phyloP scores from a whole-genome alignment of 1,140 invertebrate genomes.

The Meloidogyne exigua region DNA sequence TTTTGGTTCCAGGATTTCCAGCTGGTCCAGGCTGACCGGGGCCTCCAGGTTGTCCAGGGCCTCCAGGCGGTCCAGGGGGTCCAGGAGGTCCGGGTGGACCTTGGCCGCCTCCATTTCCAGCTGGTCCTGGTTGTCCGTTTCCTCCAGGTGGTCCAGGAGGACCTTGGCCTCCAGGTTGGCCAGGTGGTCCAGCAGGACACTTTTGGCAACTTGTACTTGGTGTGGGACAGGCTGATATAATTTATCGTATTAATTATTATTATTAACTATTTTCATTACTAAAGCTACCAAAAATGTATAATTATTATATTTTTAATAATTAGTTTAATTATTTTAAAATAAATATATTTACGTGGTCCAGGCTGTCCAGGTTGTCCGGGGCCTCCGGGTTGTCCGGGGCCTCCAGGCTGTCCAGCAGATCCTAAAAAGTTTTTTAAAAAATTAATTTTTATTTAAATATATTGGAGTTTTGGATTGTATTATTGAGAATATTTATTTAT shows the following conservation, averaged over 20 bases:
- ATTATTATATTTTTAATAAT: too few species aligned
- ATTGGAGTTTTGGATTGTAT: too few species aligned
- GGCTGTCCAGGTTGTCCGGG: constrained; percentile 17
- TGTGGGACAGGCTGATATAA: neutral
- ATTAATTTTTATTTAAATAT: too few species aligned
- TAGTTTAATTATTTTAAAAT: too few species aligned
- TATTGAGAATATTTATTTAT: too few species aligned
- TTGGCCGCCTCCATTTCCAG: constrained; percentile 27
- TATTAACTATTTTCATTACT: too few species aligned
- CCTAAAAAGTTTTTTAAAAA: too few species aligned
- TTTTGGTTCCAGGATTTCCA: constrained; percentile 39
- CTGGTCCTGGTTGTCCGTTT: constrained; percentile 34
- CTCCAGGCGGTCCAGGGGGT: constrained; percentile 38
- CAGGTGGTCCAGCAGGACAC: constrained; percentile 39
- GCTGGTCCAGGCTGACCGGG: constrained; percentile 37
- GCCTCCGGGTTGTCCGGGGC: constrained; percentile 24
- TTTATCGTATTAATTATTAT: neutral
- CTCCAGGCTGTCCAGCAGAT: constrained; percentile 29
- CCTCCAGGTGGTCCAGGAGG: constrained; percentile 36
- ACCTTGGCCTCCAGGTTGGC: constrained; percentile 38
- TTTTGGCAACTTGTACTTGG: constrained; percentile 23
- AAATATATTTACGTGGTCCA: constrained; percentile 14
- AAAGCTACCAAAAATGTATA: too few species aligned
- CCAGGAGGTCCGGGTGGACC: constrained; percentile 36
- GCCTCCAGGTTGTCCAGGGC: constrained; percentile 38